Conservation (phyloP, 37 sponge, comb jelly and placozoan species). For the Bolinopsis microptera region DNA sequence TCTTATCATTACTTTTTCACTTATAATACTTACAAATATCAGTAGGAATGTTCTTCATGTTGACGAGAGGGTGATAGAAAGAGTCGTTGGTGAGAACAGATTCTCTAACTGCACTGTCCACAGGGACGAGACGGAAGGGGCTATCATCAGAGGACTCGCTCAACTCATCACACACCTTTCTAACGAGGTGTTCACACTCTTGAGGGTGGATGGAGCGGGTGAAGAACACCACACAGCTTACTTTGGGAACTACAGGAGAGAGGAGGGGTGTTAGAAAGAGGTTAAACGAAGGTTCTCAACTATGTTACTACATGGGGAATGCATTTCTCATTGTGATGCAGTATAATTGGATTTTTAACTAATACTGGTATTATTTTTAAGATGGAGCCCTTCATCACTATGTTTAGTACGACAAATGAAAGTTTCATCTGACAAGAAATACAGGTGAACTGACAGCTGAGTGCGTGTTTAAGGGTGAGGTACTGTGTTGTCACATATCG, state of each 20-base stretch:
- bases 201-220: constrained; percentile 38
- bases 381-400: no score
- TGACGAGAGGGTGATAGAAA: background rate
- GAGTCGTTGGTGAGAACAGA: background rate
- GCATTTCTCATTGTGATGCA: no score
- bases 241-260: constrained; percentile 39
- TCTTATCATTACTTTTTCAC: no score
- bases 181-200: background rate
- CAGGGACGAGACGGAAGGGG: constrained; percentile 17
- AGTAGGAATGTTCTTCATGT: constrained; percentile 32
- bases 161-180: background rate
- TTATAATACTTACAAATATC: constrained; percentile 5
- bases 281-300: no score
- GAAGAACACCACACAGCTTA: constrained; percentile 14
- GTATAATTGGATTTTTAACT: no score
- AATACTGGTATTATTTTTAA: no score
- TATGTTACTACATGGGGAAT: no score
- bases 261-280: no score
- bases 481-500: constrained; percentile 37
- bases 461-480: constrained; percentile 9
- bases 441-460: constrained; percentile 30
- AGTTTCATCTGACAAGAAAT: no score
- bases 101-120: constrained; percentile 14
- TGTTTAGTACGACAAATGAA: no score
- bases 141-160: background rate